phyloP scores from a whole-genome alignment of 2,797 vertebrate species.

The Tangara arthus region DNA sequence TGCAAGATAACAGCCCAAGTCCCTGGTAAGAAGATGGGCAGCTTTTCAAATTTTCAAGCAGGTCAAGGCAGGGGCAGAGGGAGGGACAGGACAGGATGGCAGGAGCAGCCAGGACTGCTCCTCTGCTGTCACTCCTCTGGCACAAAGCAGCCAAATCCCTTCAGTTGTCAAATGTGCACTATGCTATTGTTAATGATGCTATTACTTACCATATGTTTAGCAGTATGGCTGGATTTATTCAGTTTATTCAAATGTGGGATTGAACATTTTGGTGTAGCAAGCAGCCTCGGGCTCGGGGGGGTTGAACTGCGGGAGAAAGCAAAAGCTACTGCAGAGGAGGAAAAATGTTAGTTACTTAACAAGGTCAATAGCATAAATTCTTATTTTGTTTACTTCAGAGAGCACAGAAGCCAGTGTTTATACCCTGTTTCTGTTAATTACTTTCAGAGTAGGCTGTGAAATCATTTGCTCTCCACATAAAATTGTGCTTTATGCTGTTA shows the following conservation, averaged over 20 bases:
- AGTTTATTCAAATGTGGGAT: slow-evolving; percentile 14
- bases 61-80: neutral
- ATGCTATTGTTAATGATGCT: slow-evolving; percentile 63
- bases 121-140: slow-evolving; percentile 14
- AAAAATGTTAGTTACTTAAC: slow-evolving; percentile 50
- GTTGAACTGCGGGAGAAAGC: neutral
- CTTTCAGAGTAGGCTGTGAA: neutral
- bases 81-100: neutral
- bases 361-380: slow-evolving; percentile 57
- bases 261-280: neutral
- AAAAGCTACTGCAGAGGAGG: slow-evolving; percentile 24
- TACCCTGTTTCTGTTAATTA: slow-evolving; percentile 45
- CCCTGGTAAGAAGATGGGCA: neutral
- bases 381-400: slow-evolving; percentile 41
- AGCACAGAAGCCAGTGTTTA: neutral
- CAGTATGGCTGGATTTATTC: slow-evolving; percentile 58
- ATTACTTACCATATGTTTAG: slow-evolving; percentile 64
- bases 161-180: slow-evolving; percentile 49
- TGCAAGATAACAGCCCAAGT: neutral
- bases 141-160: slow-evolving; percentile 51
- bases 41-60: slow-evolving; percentile 14
- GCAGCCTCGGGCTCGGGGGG: neutral
- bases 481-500: neutral
- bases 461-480: neutral
- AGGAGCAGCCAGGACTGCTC: neutral